A percentile compares a stretch with the other conserved stretches of the same genome.
phyloP scores from a whole-genome alignment of 2,888 invertebrate genomes.

The Cactoblastis cactorum region DNA sequence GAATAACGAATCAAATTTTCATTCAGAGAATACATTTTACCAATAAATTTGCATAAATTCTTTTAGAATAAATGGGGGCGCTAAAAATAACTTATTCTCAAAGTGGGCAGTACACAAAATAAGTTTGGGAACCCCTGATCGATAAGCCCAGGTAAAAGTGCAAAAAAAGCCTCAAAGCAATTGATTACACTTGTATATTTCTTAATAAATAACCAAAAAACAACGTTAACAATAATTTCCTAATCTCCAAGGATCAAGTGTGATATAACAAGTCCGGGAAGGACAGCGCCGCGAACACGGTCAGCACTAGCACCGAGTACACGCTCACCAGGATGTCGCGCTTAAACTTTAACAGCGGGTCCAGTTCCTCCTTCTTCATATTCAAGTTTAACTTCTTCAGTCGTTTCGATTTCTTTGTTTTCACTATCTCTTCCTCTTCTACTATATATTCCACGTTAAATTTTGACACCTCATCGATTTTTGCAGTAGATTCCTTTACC shows the following conservation, averaged over 20 bases:
- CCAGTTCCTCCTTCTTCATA: conserved; percentile 30
- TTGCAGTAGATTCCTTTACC: conserved; percentile 15
- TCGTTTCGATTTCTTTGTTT: background rate
- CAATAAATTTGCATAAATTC: too few species aligned
- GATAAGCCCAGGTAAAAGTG: too few species aligned
- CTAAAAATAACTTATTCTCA: too few species aligned
- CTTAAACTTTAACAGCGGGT: conserved; percentile 55
- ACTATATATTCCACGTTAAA: conserved; percentile 2
- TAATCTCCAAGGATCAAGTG: conserved; percentile 14
- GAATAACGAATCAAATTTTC: too few species aligned
- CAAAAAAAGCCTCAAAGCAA: background rate
- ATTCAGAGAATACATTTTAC: too few species aligned
- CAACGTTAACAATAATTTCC: background rate
- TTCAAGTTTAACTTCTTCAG: conserved; percentile 8
- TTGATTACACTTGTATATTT: conserved; percentile 7
- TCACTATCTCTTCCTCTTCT: background rate
- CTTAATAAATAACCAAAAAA: conserved; percentile 7
- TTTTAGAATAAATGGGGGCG: too few species aligned
- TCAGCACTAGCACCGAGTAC: conserved; percentile 64
- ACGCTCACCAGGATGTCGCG: conserved; percentile 63
- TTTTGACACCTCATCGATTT: conserved; percentile 18
- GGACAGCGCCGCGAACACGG: conserved; percentile 65
- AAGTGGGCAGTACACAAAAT: too few species aligned
- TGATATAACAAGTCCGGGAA: conserved; percentile 47
- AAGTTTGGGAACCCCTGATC: too few species aligned